Evolutionary conservation across 2,797 vertebrate species (phyloP).

Genomic region (Sibirionetta formosa): DNA sequence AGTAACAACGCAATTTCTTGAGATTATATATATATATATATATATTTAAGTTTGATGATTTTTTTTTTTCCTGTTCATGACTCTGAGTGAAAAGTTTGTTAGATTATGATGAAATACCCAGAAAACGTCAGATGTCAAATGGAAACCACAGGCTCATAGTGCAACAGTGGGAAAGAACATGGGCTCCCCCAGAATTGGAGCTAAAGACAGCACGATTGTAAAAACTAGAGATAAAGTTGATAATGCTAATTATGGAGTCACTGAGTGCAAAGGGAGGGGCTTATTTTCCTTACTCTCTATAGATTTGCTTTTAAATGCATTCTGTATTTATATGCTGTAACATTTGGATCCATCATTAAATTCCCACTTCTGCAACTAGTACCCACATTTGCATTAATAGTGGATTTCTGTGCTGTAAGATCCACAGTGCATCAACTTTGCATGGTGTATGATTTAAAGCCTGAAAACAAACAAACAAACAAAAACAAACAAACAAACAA

Average conservation of each 20-base stretch:
- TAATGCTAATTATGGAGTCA: neutral
- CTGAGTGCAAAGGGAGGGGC: neutral
- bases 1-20: neutral
- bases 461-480: neutral
- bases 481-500: neutral
- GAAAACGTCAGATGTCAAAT: neutral
- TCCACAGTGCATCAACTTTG: neutral
- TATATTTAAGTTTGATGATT: too few species aligned
- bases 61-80: accelerated
- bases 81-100: accelerated
- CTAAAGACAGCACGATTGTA: neutral
- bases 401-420: neutral
- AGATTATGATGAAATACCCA: neutral
- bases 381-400: neutral
- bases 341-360: neutral
- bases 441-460: neutral
- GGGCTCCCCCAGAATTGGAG: neutral
- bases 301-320: neutral
- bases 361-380: neutral
- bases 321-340: neutral
- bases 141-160: neutral
- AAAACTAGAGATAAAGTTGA: neutral
- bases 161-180: neutral
- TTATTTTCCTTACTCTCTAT: neutral
- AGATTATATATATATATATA: too few species aligned